Conservation (phyloP, 64 coral and sea anemone species). For the Dendrophyllia cribrosa region DNA sequence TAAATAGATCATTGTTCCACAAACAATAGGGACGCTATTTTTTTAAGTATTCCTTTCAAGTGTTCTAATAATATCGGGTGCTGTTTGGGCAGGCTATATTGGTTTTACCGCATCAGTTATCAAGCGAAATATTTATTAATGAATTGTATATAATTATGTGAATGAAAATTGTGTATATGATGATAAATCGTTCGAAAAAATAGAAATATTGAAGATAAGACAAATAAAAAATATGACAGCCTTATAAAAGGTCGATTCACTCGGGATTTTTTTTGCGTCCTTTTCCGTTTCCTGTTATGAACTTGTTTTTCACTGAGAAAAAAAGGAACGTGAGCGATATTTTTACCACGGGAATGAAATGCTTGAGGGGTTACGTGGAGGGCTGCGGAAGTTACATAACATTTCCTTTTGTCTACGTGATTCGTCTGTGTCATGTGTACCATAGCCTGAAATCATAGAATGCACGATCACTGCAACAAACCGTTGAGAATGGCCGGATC, state of each 20-base stretch:
- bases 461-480: too few species aligned
- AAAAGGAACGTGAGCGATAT: constrained; percentile 1
- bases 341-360: neutral
- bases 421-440: too few species aligned
- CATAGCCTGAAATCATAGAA: too few species aligned
- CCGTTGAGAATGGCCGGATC: too few species aligned
- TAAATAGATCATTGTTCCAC: neutral
- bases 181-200: neutral
- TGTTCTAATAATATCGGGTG: neutral
- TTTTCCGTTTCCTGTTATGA: neutral
- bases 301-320: neutral
- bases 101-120: neutral
- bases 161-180: neutral
- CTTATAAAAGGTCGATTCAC: neutral
- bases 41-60: neutral
- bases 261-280: neutral
- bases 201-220: neutral
- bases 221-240: neutral
- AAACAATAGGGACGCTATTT: neutral
- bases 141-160: neutral
- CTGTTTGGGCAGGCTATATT: neutral
- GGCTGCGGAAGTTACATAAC: too few species aligned
- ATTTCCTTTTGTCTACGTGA: too few species aligned
- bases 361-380: too few species aligned
- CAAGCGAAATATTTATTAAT: constrained; percentile 7